Conservation (phyloP, 2,113 vertebrate species). For the Nematolebias whitei region DNA sequence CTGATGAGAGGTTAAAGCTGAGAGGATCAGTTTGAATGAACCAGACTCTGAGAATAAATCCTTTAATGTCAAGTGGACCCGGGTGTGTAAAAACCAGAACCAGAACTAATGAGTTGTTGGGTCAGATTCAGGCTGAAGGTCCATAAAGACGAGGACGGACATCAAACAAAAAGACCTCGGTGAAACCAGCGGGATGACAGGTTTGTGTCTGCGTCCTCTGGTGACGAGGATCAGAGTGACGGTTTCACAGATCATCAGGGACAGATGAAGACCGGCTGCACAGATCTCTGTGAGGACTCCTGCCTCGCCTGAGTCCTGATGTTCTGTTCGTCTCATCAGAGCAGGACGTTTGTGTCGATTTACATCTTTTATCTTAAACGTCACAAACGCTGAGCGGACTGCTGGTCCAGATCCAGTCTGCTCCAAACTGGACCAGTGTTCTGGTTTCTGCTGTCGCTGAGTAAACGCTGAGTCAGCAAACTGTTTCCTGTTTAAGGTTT, state of each 20-base stretch:
- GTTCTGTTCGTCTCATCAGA: background rate
- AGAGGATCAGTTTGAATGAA: too few species aligned
- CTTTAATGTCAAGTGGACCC: too few species aligned
- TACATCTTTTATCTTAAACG: conserved; percentile 2
- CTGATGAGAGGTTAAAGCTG: too few species aligned
- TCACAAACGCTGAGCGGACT: background rate
- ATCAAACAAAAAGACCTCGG: background rate
- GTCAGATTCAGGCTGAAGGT: too few species aligned
- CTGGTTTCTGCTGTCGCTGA: too few species aligned
- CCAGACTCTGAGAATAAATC: too few species aligned
- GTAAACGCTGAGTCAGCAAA: too few species aligned
- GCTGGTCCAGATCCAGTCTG: too few species aligned
- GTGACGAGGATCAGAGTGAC: conserved; percentile 27
- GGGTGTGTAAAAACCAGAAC: too few species aligned
- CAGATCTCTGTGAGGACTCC: background rate
- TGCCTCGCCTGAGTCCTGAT: background rate
- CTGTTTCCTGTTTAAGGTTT: too few species aligned
- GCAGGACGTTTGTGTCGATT: fast-evolving
- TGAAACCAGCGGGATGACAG: background rate
- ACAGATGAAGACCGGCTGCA: conserved; percentile 21
- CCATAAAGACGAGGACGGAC: background rate
- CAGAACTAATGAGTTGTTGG: too few species aligned
- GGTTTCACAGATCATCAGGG: conserved; percentile 15
- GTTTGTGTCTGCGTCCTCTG: background rate
- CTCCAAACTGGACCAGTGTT: too few species aligned